Evolutionary conservation across 2,113 vertebrate genomes (phyloP).

Genomic region (Sinosuthora webbiana): DNA sequence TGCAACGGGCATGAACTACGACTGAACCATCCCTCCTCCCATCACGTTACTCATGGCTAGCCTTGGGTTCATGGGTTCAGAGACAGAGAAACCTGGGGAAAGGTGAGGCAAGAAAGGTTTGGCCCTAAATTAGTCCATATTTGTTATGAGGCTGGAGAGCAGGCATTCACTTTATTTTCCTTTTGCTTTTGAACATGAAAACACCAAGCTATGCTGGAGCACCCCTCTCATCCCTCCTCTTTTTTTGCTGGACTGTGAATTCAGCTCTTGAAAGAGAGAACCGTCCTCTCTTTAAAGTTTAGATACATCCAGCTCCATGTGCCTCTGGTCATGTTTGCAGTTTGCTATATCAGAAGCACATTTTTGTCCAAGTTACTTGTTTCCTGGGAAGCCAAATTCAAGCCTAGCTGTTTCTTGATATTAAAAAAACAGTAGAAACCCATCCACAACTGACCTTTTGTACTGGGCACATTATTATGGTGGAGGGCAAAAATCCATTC

Average conservation of each 20-base stretch:
- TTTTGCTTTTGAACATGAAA: background rate
- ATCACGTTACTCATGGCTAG: background rate
- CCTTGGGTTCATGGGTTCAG: background rate
- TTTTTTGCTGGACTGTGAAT: background rate
- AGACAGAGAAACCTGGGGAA: background rate
- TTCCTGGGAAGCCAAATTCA: background rate
- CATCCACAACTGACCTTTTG: background rate
- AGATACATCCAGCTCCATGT: background rate
- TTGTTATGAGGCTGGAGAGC: background rate
- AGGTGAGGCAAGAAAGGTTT: background rate
- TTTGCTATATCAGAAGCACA: background rate
- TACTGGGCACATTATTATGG: background rate
- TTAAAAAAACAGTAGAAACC: background rate
- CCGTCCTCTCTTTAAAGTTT: background rate
- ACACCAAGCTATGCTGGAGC: background rate
- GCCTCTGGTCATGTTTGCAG: background rate
- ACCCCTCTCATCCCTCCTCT: background rate
- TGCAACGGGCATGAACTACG: rapidly evolving
- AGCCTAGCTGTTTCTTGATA: background rate
- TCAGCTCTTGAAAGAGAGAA: background rate
- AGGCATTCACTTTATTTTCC: background rate
- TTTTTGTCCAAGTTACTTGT: background rate
- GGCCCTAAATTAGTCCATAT: background rate
- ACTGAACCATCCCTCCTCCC: background rate
- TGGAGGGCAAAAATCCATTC: conserved; percentile 3